These are phyloP conservation scores for Osmoderma eremita DNA, from an alignment of 2,888 invertebrate species.

Conservation along the genomic window DNA sequence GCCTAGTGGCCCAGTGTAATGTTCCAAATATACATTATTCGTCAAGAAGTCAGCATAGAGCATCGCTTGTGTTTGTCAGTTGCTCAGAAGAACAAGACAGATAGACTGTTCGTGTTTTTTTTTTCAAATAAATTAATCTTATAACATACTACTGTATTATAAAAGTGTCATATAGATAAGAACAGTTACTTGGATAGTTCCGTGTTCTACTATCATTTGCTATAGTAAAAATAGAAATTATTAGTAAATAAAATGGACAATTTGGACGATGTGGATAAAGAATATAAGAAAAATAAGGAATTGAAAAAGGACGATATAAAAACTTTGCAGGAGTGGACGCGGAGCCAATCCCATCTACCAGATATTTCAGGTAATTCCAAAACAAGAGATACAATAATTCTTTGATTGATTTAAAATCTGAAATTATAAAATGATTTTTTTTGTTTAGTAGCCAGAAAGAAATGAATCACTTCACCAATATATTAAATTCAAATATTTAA, in stretches of 20 bases:
- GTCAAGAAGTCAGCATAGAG: too few species aligned
- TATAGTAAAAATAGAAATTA: too few species aligned
- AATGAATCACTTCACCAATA: background rate
- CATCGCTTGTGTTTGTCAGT: too few species aligned
- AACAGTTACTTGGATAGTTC: too few species aligned
- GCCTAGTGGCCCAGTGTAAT: too few species aligned
- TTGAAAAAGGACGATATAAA: constrained; percentile 71
- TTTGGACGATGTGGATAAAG: constrained; percentile 62
- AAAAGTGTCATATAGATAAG: too few species aligned
- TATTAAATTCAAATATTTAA: background rate
- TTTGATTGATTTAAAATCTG: background rate
- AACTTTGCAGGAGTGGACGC: constrained; percentile 71
- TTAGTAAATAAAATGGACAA: background rate
- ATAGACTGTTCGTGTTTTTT: too few species aligned
- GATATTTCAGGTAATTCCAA: constrained; percentile 65
- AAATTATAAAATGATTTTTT: background rate
- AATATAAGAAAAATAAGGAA: constrained; percentile 71
- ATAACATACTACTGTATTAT: too few species aligned
- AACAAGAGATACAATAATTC: constrained; percentile 1
- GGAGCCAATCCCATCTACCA: constrained; percentile 75
- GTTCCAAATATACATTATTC: too few species aligned
- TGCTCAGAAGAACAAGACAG: too few species aligned
- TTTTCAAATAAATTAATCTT: too few species aligned
- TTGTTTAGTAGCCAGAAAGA: background rate
- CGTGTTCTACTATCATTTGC: too few species aligned